A percentile compares a stretch with the other conserved stretches of the same genome.
Evolutionary conservation across 2,888 invertebrate species (phyloP).

Genomic region (Meiosimyza decipiens): DNA sequence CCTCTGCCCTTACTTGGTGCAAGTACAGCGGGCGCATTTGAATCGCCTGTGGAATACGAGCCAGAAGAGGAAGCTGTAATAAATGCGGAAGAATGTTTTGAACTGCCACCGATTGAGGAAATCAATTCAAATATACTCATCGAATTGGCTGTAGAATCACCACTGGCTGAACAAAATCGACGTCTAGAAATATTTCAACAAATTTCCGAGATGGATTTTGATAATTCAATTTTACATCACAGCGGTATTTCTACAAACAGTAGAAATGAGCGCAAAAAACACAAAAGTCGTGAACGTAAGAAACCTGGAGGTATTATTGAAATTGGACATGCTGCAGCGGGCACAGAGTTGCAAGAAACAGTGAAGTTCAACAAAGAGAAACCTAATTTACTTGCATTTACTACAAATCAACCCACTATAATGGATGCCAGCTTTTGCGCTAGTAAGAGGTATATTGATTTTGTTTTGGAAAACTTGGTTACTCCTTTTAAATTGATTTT

Average conservation of each 20-base stretch:
- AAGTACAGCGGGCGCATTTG: slow-evolving; percentile 53
- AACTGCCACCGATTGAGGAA: slow-evolving; percentile 73
- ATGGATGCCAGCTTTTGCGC: slow-evolving; percentile 68
- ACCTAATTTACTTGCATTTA: slow-evolving; percentile 46
- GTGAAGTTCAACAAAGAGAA: slow-evolving; percentile 2
- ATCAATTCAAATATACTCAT: slow-evolving; percentile 68
- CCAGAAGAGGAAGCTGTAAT: slow-evolving; percentile 68
- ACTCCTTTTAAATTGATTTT: neutral
- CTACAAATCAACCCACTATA: slow-evolving; percentile 62
- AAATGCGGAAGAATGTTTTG: slow-evolving; percentile 81
- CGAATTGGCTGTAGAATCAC: slow-evolving; percentile 62
- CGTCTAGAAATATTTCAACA: slow-evolving; percentile 76
- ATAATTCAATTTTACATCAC: slow-evolving; percentile 76
- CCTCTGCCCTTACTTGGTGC: slow-evolving; percentile 58
- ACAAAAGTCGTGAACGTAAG: slow-evolving; percentile 30
- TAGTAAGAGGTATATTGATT: slow-evolving; percentile 48
- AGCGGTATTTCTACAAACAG: slow-evolving; percentile 66
- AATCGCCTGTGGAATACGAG: slow-evolving; percentile 63
- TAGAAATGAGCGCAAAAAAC: slow-evolving; percentile 45
- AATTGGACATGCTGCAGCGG: slow-evolving; percentile 55
- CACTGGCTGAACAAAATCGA: slow-evolving; percentile 61
- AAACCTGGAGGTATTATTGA: slow-evolving; percentile 60
- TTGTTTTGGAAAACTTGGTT: neutral
- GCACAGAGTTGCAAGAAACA: neutral
- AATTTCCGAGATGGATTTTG: slow-evolving; percentile 79